These are phyloP conservation scores for Turritopsis dohrnii DNA, from an alignment of 30 jellyfish, hydroid and myxozoan species.

Conservation along the genomic window DNA sequence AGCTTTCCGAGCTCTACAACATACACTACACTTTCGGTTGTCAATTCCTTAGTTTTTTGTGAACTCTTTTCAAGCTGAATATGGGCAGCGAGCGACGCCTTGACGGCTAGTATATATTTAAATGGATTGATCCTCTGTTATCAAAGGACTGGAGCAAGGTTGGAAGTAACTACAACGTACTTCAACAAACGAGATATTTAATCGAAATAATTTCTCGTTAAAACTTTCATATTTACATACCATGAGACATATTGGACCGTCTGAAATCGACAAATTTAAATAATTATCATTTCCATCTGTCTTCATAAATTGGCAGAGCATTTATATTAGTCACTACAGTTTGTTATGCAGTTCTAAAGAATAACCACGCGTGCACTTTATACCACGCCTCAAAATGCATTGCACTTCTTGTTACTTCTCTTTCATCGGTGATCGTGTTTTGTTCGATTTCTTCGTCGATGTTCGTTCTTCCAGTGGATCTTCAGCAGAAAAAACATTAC, in stretches of 20 bases:
- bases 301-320: too few relatives aligned
- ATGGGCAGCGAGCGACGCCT: too few relatives aligned
- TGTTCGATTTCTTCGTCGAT: neutral
- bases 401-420: neutral
- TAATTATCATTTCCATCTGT: too few relatives aligned
- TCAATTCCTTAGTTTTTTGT: too few relatives aligned
- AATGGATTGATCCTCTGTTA: too few relatives aligned
- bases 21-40: too few relatives aligned
- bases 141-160: too few relatives aligned
- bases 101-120: too few relatives aligned
- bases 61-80: too few relatives aligned
- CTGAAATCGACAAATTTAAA: too few relatives aligned
- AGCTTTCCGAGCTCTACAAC: too few relatives aligned
- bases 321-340: neutral
- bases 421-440: neutral
- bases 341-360: neutral
- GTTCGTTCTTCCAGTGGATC: neutral
- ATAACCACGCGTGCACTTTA: neutral
- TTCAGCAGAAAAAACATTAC: neutral
- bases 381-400: neutral
- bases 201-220: neutral
- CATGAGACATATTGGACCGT: neutral
- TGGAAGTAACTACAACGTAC: neutral
- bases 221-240: neutral
- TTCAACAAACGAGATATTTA: neutral